Evolutionary conservation across 1,140 invertebrate species (phyloP), one percentile per base, ranked within the genome.

Genomic region (Bathynomus jamesi): DNA sequence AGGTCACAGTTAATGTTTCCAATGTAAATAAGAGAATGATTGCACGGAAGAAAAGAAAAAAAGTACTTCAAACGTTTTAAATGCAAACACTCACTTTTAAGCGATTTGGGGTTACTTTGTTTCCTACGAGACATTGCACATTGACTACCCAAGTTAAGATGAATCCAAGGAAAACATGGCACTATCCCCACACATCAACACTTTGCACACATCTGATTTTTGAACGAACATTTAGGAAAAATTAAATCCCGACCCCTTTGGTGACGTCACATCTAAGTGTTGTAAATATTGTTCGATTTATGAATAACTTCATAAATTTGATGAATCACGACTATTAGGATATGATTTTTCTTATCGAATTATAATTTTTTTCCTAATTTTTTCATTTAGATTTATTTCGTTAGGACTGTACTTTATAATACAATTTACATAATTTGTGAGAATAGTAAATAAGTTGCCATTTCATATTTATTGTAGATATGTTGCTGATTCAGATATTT

Each of bases 101-200:
- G 81, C 76, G 87, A 86, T 81, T 88, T 88, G 71, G 87, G 87
- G 79, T 88, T 87, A 79, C 86, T 87, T 82, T 88, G 87, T 82
- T 88, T 88, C 81, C 87, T 83, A 76, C 87, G 85, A 79, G 87
- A 87, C 87, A 87, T 87, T 81, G 81, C 72, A 74, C 46, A 69
- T 69, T 31, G 62, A 32, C 61, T 65, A 61, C 61, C 30, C 31
- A 21, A 61, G 69, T 70, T 67, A 70, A 53, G 63, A 62, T 11
- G 46, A 13, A 53, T 69, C 64, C 64, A 21, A 70, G 53, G 24
- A 28, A 67, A 68, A 74, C 69, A 70, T 70, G 63, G 63, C 72
- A 70, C 68, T 66, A 28, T 70, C 72, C 72, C 17, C 67, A 70
- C 72, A n/a, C 30, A 28, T 63, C 68, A 62, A 70, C 53, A 24